A percentile compares a stretch with the other conserved stretches of the same genome.
Conservation (phyloP, 2,797 vertebrate species). For the Micrastur ruficollis region DNA sequence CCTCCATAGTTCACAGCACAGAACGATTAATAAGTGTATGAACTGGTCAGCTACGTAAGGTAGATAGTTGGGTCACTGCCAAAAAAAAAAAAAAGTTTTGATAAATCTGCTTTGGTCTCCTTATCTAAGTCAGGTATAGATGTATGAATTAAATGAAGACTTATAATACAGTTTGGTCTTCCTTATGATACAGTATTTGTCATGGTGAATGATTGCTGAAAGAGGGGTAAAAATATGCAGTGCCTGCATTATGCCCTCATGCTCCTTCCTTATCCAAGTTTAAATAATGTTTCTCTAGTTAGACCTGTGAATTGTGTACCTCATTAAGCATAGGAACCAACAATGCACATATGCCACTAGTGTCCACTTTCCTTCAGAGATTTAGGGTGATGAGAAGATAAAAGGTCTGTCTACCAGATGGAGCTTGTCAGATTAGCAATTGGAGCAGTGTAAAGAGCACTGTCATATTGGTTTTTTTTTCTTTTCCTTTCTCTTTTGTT, state of each 20-base stretch:
- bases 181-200: not conserved
- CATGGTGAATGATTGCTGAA: not conserved
- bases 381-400: constrained; percentile 73
- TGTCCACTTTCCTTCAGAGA: constrained; percentile 76
- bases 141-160: not conserved
- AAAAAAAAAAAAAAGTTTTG: not conserved
- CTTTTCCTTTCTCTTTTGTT: not conserved
- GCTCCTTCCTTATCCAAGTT: not conserved
- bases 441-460: constrained; percentile 69
- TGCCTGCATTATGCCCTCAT: not conserved
- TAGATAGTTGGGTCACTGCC: not conserved
- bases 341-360: constrained; percentile 71
- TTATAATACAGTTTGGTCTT: not conserved
- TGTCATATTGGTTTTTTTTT: constrained; percentile 26
- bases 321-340: constrained; percentile 62
- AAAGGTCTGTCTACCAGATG: constrained; percentile 79
- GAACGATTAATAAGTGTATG: not conserved
- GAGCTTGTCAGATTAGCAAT: constrained; percentile 80
- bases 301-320: constrained; percentile 55
- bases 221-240: not conserved
- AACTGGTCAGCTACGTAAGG: not conserved
- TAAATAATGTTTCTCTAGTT: constrained; percentile 16
- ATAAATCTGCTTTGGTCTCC: not conserved
- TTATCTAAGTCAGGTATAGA: not conserved
- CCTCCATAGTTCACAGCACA: not conserved